Evolutionary conservation across 2,113 vertebrate genomes (phyloP), one percentile per base, ranked within the genome.

Genomic region (Cyprinodon brontotheroides): DNA sequence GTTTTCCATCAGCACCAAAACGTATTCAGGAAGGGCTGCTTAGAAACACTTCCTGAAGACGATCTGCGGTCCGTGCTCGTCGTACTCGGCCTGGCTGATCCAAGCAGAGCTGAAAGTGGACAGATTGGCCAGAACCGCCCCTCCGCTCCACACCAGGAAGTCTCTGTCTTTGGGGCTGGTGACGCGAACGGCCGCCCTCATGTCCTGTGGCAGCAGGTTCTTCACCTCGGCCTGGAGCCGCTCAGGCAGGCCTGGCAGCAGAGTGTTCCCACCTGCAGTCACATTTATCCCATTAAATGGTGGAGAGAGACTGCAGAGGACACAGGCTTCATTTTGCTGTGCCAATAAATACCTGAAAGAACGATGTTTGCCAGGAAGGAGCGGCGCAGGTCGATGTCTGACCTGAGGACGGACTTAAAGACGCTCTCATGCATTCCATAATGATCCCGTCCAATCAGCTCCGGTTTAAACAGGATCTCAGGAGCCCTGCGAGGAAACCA

Each of bases 11-110:
- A 59, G 4, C 6, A 13, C 37, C 40, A 14, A 11, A 69, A 73
- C 79, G 81, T 84, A 78, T 61, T 36, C 61, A 68, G 37, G 10
- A 2, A 57, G 0, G 0, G 15, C 20, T 11, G 3, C 48, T 94
- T 86, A 94, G 84, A 95, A 95, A 59, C 94, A 95, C 80, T 93
- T 95, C 78, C 93, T 94, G 87, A 91, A 90, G 68, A 94, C 91
- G 0, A 94, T 94, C 72, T 89, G 87, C 0, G 93, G 91, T 0
- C 93, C 93, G 0, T 83, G 84, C 68, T 95, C 93, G 9, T 93
- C 89, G 0, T 94, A 95, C 29, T 94, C 94, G 0, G 91, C 88
- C 22, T 47, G 88, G 60, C 90, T 89, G 89, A 95, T 94, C 93
- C 94, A 95, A 0, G 89, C 87, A 0, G 80, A 75, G 74, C 48